Conservation (phyloP, 2,113 vertebrate species). For the Sceloporus undulatus region DNA sequence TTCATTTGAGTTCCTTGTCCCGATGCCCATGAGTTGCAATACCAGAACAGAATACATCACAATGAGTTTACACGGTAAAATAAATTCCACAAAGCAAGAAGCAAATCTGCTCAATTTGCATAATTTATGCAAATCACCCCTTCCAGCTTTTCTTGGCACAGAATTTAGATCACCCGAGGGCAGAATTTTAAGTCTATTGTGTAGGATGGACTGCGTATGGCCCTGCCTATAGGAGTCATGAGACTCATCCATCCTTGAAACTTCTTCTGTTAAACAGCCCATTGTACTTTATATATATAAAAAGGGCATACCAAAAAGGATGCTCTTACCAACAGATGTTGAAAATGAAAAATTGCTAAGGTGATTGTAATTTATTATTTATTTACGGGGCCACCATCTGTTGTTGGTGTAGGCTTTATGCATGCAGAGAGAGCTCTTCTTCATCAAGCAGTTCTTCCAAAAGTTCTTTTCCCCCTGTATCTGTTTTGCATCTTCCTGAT, state of each 20-base stretch:
- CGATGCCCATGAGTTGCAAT: not conserved
- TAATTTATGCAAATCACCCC: not conserved
- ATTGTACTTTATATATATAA: not conserved
- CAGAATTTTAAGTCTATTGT: not conserved
- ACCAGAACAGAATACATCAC: not conserved
- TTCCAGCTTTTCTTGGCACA: not conserved
- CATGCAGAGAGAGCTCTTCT: not conserved
- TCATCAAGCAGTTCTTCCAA: not conserved
- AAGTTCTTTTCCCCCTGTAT: no score
- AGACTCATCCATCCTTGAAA: not conserved
- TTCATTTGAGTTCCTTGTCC: not conserved
- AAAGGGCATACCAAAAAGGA: not conserved
- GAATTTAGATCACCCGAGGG: not conserved
- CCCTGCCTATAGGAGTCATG: not conserved
- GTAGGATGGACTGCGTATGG: not conserved
- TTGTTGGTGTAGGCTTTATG: conserved; percentile 2
- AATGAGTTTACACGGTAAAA: not conserved
- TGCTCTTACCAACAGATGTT: conserved; percentile 18
- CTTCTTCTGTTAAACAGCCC: not conserved
- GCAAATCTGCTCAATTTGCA: not conserved
- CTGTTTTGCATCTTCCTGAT: not conserved
- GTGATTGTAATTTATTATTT: conserved; percentile 38
- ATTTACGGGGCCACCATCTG: conserved; percentile 37
- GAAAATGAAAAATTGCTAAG: conserved; percentile 27
- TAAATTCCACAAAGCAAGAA: not conserved